Evolutionary conservation across 1,140 invertebrate genomes (phyloP), one percentile per base, ranked within the genome.

Genomic region (Zeugodacus cucurbitae): DNA sequence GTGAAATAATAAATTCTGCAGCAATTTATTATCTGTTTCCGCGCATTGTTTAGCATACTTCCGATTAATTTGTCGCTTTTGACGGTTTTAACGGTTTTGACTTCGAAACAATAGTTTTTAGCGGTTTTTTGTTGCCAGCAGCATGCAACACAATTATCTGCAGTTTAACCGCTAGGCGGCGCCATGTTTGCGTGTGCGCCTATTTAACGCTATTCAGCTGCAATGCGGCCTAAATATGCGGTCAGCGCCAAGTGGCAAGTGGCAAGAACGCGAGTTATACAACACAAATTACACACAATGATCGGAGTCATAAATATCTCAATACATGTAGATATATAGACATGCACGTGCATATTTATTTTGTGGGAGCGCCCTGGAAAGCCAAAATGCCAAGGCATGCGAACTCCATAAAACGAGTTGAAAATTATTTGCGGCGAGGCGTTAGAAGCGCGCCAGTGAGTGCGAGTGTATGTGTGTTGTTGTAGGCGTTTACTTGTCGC

Each of bases 291-390:
- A 34, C 67, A 37, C 34, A 14, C 67, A 74, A 62, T 62, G 58
- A 2, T 4, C 62, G 62, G 0, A 34, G 7, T 54, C 48, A 54
- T 54, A 54, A 54, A 54, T 54, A 54, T 54, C 14, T 54, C 48
- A 54, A 32, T 29, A 17, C 14, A 17, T 37, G 22, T 4, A 74
- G 7, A 0, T 3, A 14, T 4, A 74, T 34, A 41, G 22, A 32
- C 34, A 22, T 74, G 22, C 67, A 74, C 10, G 34, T 37, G 17
- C 34, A 74, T 41, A 37, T 74, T 37, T 82, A 82, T 82, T 82
- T 82, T 78, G 48, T 78, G 74, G 74, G 74, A 82, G 74, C 29
- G 74, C 74, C 74, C 74, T 29, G 44, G 74, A 41, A 82, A 82
- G 14, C 6, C 37, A 70, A 48, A 82, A 48, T 29, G 74, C 41